These are phyloP conservation scores for Oscheius sp. DNA, from an alignment of 2,888 invertebrate genomes.

Conservation along the genomic window DNA sequence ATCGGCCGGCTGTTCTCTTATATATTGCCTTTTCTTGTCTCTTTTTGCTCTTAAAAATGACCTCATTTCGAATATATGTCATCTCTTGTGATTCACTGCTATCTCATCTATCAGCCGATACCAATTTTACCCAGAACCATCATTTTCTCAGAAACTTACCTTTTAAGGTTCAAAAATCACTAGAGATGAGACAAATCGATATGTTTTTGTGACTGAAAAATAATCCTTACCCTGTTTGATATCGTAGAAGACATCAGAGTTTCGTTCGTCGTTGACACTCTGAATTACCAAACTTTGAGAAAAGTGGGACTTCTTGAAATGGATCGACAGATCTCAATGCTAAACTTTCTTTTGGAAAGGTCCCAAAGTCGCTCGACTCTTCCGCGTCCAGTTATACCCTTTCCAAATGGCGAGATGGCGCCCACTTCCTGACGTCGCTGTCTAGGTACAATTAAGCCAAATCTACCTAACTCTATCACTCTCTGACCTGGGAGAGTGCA, in stretches of 20 bases:
- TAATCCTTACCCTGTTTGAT: too few relatives aligned
- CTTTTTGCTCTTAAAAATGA: too few relatives aligned
- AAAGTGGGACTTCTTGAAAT: neutral
- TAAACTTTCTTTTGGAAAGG: slow-evolving; percentile 36
- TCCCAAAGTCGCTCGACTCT: neutral
- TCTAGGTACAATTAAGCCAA: slow-evolving; percentile 12
- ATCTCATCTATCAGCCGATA: too few relatives aligned
- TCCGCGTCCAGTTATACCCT: slow-evolving; percentile 1
- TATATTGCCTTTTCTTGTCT: slow-evolving; percentile 23
- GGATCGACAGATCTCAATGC: slow-evolving; percentile 32
- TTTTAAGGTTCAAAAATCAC: neutral
- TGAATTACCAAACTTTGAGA: slow-evolving; percentile 12
- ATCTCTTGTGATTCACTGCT: too few relatives aligned
- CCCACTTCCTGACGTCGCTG: slow-evolving; percentile 26
- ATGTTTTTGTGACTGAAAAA: too few relatives aligned
- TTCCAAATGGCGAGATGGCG: slow-evolving; percentile 18
- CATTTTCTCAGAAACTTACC: neutral
- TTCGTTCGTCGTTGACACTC: neutral
- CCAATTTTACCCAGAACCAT: too few relatives aligned
- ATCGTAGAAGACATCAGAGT: too few relatives aligned
- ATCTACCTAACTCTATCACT: neutral
- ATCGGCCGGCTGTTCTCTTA: slow-evolving; percentile 37
- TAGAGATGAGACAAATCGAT: too few relatives aligned
- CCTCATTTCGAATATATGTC: too few relatives aligned
- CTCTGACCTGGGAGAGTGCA: too few relatives aligned